Evolutionary conservation across 92 coral and sea anemone species (phyloP).

Genomic region (Micromussa lordhowensis): DNA sequence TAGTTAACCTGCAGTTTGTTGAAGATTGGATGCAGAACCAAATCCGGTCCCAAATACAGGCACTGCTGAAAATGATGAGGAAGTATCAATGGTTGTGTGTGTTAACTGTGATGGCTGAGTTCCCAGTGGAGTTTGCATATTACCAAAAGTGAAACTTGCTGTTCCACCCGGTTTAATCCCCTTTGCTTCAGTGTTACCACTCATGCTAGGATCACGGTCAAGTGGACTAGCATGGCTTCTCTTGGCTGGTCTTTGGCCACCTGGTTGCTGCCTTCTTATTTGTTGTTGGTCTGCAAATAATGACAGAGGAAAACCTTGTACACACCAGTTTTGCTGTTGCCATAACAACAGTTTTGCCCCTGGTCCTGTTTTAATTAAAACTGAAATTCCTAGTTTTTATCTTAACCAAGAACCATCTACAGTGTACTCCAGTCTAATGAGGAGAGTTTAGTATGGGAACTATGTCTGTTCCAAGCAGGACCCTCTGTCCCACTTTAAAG

Average conservation of each 20-base stretch:
- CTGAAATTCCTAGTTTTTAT: no score
- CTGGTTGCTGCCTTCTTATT: slow-evolving; percentile 5
- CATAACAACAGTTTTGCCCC: no score
- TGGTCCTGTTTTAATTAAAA: no score
- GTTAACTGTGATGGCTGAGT: not conserved
- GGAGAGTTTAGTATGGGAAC: no score
- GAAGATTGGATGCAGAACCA: not conserved
- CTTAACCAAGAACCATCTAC: no score
- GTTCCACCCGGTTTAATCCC: slow-evolving; percentile 16
- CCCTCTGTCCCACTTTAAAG: no score
- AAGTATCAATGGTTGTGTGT: not conserved
- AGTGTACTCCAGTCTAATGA: no score
- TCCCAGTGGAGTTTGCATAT: not conserved
- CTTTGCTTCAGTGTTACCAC: not conserved
- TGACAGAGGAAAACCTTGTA: not conserved
- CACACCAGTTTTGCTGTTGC: no score
- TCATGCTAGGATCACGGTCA: slow-evolving; percentile 2
- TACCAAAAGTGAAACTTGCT: slow-evolving; percentile 21
- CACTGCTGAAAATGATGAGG: slow-evolving; percentile 6
- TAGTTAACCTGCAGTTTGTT: not conserved
- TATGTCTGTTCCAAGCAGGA: no score
- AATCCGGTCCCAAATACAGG: slow-evolving; percentile 16
- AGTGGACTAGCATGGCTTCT: slow-evolving; percentile 37
- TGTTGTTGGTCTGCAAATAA: not conserved
- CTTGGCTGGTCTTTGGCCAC: slow-evolving; percentile 23